These are phyloP conservation scores for Gandaritis pyraliata DNA, from an alignment of 2,888 invertebrate species.

Conservation along the genomic window DNA sequence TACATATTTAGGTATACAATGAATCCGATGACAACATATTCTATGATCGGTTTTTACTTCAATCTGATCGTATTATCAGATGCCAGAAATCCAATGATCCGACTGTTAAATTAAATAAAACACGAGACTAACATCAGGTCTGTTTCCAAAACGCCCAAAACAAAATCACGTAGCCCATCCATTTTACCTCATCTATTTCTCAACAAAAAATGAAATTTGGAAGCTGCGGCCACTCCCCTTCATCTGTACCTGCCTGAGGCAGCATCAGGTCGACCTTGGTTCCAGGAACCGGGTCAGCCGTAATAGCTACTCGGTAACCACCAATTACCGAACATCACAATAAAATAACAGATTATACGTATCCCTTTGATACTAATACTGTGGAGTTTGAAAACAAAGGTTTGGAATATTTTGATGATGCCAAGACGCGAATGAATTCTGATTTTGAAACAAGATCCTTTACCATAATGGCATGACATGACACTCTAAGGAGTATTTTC, in stretches of 20 bases:
- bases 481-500: slow-evolving; percentile 4
- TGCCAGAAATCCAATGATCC: not conserved
- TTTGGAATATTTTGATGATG: slow-evolving; percentile 16
- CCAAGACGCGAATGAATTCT: slow-evolving; percentile 6
- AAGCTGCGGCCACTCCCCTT: slow-evolving; percentile 60
- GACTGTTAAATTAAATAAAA: slow-evolving; percentile 1
- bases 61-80: too few species aligned
- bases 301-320: slow-evolving; percentile 65
- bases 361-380: slow-evolving; percentile 46
- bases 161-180: slow-evolving; percentile 33
- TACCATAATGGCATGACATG: not conserved
- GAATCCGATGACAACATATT: too few species aligned
- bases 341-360: slow-evolving; percentile 76
- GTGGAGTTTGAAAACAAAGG: slow-evolving; percentile 22
- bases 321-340: slow-evolving; percentile 75
- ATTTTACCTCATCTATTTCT: slow-evolving; percentile 32
- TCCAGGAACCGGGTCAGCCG: slow-evolving; percentile 68
- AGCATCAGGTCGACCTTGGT: slow-evolving; percentile 61
- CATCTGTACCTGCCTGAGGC: slow-evolving; percentile 63
- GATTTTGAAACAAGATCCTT: not conserved
- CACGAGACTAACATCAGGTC: slow-evolving; percentile 34
- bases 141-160: slow-evolving; percentile 42
- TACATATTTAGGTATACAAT: too few species aligned
- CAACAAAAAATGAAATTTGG: slow-evolving; percentile 59
- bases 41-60: too few species aligned